Percentiles rank a stretch among this genome's conserved stretches.
phyloP scores from a whole-genome alignment of 2,797 vertebrate genomes.

The Danio tinwini region DNA sequence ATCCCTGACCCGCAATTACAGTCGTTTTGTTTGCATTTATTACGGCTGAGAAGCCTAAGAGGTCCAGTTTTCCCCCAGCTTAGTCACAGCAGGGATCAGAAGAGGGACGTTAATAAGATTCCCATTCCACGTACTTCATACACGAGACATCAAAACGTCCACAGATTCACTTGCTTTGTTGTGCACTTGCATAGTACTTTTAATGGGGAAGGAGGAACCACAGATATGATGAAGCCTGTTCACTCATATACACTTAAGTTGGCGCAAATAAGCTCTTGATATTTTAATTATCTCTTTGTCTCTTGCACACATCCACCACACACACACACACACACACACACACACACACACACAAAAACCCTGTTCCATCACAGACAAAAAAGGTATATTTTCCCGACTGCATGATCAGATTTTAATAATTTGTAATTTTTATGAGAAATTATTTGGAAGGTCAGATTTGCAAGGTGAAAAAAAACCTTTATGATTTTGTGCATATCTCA shows the following conservation, averaged over 20 bases:
- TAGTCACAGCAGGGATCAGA: conserved; percentile 59
- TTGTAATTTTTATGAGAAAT: too few relatives aligned
- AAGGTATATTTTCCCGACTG: not conserved
- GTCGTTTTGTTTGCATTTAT: conserved; percentile 52
- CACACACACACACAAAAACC: conserved; percentile 42
- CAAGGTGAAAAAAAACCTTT: too few relatives aligned
- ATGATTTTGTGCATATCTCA: too few relatives aligned
- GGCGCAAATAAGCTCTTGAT: not conserved
- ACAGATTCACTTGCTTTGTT: conserved; percentile 75
- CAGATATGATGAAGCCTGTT: conserved; percentile 61
- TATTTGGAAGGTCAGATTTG: too few relatives aligned
- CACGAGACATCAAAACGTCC: conserved; percentile 75
- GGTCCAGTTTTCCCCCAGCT: conserved; percentile 42
- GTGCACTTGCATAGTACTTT: conserved; percentile 88
- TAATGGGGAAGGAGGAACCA: conserved; percentile 63
- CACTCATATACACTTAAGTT: conserved; percentile 37
- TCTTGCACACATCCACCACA: conserved; percentile 43
- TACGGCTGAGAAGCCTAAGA: conserved; percentile 45
- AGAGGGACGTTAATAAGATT: conserved; percentile 72
- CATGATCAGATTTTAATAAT: too few relatives aligned
- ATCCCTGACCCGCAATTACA: conserved; percentile 37
- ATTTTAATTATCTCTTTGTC: not conserved
- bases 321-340: conserved; percentile 46
- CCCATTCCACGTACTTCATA: conserved; percentile 66
- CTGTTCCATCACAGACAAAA: not conserved